Evolutionary conservation across 2,797 vertebrate species (phyloP).

Genomic region (Chelidonichthys spinosus): DNA sequence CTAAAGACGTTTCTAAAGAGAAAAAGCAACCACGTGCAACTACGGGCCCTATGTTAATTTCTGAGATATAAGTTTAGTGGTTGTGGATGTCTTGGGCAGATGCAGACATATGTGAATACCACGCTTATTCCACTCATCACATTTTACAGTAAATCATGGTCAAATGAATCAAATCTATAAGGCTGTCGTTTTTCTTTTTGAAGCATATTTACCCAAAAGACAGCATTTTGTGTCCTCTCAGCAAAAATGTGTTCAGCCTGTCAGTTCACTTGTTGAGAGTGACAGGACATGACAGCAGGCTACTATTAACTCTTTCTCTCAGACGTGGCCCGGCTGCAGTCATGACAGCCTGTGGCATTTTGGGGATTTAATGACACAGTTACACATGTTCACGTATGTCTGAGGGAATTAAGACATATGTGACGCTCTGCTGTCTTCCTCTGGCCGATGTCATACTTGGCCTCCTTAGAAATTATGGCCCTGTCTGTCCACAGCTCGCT

Average conservation of each 20-base stretch:
- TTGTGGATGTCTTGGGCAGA: constrained; percentile 13
- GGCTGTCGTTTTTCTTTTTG: not conserved
- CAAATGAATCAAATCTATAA: not conserved
- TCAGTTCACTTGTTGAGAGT: constrained; percentile 40
- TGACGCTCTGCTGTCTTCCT: constrained; percentile 58
- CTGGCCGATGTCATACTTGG: constrained; percentile 58
- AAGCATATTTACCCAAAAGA: constrained; percentile 22
- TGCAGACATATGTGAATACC: constrained; percentile 18
- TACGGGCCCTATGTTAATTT: not conserved
- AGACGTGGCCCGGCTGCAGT: constrained; percentile 38
- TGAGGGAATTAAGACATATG: constrained; percentile 66
- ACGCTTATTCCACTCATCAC: not conserved
- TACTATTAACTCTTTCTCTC: constrained; percentile 46
- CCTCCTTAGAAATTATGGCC: constrained; percentile 53
- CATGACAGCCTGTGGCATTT: constrained; percentile 65
- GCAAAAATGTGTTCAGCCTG: constrained; percentile 19
- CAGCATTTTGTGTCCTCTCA: not conserved
- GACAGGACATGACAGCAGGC: constrained; percentile 65
- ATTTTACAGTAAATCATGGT: not conserved
- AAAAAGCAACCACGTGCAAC: not conserved
- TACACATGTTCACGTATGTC: constrained; percentile 80
- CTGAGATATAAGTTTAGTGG: constrained; percentile 7
- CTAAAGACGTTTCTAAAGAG: not conserved
- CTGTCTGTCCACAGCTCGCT: constrained; percentile 66
- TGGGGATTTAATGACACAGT: constrained; percentile 67